A percentile compares a stretch with the other conserved stretches of the same genome.
Evolutionary conservation across 2,113 vertebrate genomes (phyloP).

Genomic region (Equus przewalskii): DNA sequence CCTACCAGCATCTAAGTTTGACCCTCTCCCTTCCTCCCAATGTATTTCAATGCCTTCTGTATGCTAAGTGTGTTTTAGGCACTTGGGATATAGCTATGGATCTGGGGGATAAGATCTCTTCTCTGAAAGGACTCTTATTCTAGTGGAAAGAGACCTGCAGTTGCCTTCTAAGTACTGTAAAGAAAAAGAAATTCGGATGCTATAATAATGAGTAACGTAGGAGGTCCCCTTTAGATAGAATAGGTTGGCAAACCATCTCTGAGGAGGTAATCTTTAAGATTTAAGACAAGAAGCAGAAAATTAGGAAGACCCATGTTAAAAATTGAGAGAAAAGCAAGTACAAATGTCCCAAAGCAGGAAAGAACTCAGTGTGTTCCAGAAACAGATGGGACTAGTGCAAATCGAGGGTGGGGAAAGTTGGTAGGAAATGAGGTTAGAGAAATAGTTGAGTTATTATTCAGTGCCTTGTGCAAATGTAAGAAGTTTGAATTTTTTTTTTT

Average conservation of each 20-base stretch:
- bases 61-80: neutral
- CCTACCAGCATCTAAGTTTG: neutral
- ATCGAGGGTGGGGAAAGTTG: neutral
- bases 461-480: neutral
- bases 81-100: neutral
- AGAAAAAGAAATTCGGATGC: neutral
- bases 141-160: neutral
- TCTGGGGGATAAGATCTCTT: neutral
- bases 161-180: neutral
- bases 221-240: neutral
- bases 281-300: conserved; percentile 16
- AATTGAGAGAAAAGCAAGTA: neutral
- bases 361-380: neutral
- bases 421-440: neutral
- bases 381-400: neutral
- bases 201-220: neutral
- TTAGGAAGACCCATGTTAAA: neutral
- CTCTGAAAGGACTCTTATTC: neutral
- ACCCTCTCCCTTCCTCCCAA: neutral
- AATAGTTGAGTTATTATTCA: neutral
- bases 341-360: neutral
- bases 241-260: conserved; percentile 11
- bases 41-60: neutral
- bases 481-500: neutral
- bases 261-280: neutral